Evolutionary conservation across 2,888 invertebrate species (phyloP), one percentile per base, ranked within the genome.

Genomic region (Macropis europaea): DNA sequence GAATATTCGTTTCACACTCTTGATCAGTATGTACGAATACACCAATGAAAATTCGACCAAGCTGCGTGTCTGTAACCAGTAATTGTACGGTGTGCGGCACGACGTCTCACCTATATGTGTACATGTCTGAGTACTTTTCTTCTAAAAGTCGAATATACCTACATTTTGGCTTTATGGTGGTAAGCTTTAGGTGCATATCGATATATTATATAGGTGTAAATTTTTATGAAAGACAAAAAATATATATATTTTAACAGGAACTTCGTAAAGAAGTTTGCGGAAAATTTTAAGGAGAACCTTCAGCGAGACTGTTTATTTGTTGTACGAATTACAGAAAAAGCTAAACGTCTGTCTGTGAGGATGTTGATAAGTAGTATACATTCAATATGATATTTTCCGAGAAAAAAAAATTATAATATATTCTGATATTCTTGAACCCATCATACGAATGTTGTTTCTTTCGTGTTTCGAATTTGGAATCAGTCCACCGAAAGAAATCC

Each of bases 11-110:
- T 6, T 34, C 32, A 42, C 48, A 34, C 45, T 70, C 64, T 38
- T 24, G 69, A 69, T 57, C 71, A 78, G 67, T 82, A 78, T 76
- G 61, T 72, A 66, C 62, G 73, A 54, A 60, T 60, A 64, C 60
- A 67, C 76, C 59, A 50, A 77, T 81, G 69, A 84, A 84, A 59
- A 85, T 84, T 87, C 82, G 87, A 89, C 88, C 89, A 89, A 88
- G 88, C 87, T 88, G 82, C 82, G 85, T 88, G 86, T 87, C 88
- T 87, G 84, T 84, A 73, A 70, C 66, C 60, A 52, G 40, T 36
- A 63, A 63, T 63, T 32, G 60, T 66, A 61, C 36, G 47, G 59
- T 72, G 32, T 42, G 40, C 60, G 47, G 56, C 70, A 63, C 74
- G n/a, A 61, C 66, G 57, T 53, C 40, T 62, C 66, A 53, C 67